Percentiles rank a stretch among this genome's conserved stretches.
Conservation (phyloP, 1,140 invertebrate genomes). For the Drosophila orosa region DNA sequence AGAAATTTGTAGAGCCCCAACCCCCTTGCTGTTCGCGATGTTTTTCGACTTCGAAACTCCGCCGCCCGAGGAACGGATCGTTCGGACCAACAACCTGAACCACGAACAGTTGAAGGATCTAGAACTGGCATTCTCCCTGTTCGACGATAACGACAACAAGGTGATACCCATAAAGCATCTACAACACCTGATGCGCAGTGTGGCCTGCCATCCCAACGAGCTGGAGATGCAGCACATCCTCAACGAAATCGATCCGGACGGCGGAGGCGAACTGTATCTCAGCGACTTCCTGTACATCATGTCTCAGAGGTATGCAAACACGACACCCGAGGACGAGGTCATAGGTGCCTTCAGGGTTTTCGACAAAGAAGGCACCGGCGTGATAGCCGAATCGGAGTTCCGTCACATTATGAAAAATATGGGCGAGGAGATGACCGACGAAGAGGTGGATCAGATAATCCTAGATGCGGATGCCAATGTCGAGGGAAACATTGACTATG, state of each 20-base stretch:
- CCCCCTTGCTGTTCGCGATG: conserved; percentile 28
- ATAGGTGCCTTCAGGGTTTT: conserved; percentile 61
- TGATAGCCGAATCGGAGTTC: conserved; percentile 56
- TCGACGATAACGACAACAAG: conserved; percentile 15
- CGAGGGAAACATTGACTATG: conserved; percentile 64
- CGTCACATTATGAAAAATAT: conserved; percentile 51
- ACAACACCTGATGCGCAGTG: conserved; percentile 30
- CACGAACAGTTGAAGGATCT: conserved; percentile 48
- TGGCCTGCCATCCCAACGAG: conserved; percentile 45
- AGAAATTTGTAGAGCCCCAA: background rate
- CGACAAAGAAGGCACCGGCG: conserved; percentile 47
- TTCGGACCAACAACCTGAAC: conserved; percentile 33
- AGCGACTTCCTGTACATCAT: conserved; percentile 62
- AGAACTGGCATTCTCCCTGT: conserved; percentile 49
- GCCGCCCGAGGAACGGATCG: conserved; percentile 53
- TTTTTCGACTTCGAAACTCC: conserved; percentile 59
- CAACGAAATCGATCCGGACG: conserved; percentile 53
- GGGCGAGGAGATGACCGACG: conserved; percentile 53
- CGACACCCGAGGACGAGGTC: conserved; percentile 58
- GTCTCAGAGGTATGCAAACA: conserved; percentile 46
- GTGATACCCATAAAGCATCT: conserved; percentile 47
- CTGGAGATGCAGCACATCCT: conserved; percentile 40
- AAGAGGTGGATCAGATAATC: conserved; percentile 61
- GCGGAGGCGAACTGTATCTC: conserved; percentile 40
- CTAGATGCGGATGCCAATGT: conserved; percentile 54